Base-by-base conservation (phyloP, 2,888 invertebrate genomes). In the Hoplodrina ambigua region DNA sequence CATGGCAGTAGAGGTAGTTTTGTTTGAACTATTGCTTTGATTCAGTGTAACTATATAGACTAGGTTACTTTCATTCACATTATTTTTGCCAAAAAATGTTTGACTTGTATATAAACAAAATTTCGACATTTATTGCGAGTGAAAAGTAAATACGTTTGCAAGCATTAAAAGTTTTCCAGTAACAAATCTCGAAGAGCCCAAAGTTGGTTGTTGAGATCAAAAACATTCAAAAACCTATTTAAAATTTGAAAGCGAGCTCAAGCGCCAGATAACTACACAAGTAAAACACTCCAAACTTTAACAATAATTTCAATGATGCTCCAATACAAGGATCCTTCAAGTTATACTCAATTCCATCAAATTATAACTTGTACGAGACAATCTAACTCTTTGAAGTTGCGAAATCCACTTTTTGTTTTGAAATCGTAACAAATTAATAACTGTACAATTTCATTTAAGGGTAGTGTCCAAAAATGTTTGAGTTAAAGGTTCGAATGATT, bases 401-500 rank as follows among this genome's bases (percentile, higher is more conserved):
- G 75, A 80, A 84, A 84, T 85, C 81, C 67, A 85, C 82, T 87
- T 86, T 87, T 86, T 85, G 85, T 85, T 86, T 84, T 72, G 60
- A 78, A 85, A 85, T 86, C 85, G 85, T 86, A 84, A 81, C 85
- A 80, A 88, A 90, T 89, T 89, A 87, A 87, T 90, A 88, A 88
- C 86, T 87, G 84, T 86, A 88, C 86, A 88, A 88, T 88, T 89
- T 84, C 80, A 87, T 86, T 85, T 83, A 83, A 75, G 81, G 78
- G 83, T 86, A 87, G 85, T 87, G 85, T 82, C 85, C 83, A 85
- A 87, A 88, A 87, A 88, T 88, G 89, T 74, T 84, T 85, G 84
- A 89, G 86, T 87, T 88, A 86, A 89, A 90, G 87, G 89, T 90
- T 90, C 84, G 85, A 92, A 88, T 90, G 91, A 93, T 93, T 94